phyloP scores from a whole-genome alignment of 2,797 vertebrate species.

The Tamandua tetradactyla region DNA sequence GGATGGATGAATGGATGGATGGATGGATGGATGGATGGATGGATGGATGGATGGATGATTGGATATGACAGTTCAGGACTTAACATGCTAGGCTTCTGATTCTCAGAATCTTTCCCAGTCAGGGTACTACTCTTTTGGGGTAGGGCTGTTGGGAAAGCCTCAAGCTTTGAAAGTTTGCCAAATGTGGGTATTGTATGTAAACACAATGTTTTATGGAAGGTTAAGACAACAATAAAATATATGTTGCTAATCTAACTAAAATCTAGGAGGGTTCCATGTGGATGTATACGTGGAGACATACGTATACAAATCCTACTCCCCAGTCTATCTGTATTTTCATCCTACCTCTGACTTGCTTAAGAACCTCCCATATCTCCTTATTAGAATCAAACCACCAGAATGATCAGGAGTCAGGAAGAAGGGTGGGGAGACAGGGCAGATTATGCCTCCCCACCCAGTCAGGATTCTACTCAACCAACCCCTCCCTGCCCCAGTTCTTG shows the following conservation, averaged over 20 bases:
- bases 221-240: neutral
- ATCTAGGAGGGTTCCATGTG: neutral
- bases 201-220: neutral
- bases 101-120: neutral
- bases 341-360: neutral
- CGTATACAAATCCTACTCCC: neutral
- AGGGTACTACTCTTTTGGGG: neutral
- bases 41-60: too few relatives aligned
- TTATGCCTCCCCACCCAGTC: neutral
- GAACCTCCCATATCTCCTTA: neutral
- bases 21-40: too few relatives aligned
- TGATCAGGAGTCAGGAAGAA: neutral
- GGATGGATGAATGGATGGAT: neutral
- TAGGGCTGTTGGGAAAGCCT: neutral
- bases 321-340: too few relatives aligned
- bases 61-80: neutral
- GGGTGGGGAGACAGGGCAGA: neutral
- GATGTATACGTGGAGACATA: neutral
- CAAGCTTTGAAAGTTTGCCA: constrained; percentile 12
- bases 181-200: neutral
- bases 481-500: neutral
- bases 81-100: neutral
- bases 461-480: neutral
- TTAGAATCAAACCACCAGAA: neutral
- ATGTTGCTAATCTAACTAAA: constrained; percentile 30